Conservation (phyloP, 1,140 invertebrate genomes). For the Drosophila funebris region DNA sequence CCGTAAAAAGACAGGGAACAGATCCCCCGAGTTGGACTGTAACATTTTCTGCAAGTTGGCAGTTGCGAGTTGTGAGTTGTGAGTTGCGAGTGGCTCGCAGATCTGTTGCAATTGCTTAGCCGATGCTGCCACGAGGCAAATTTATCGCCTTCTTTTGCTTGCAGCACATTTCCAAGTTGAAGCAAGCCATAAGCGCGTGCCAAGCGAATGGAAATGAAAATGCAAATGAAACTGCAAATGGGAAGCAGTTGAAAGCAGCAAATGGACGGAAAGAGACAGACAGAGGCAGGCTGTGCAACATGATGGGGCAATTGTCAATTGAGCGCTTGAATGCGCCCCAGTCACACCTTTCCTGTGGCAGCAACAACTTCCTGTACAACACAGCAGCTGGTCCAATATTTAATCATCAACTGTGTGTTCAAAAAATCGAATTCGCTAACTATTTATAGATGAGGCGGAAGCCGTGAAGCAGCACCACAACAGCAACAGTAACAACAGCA, state of each 20-base stretch:
- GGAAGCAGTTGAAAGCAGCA: not conserved
- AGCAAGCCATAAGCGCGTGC: constrained; percentile 53
- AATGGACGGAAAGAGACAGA: not conserved
- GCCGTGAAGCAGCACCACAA: too few species aligned
- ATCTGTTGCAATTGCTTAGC: constrained; percentile 36
- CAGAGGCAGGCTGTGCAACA: not conserved
- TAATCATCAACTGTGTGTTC: constrained; percentile 44
- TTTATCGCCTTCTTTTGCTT: constrained; percentile 41
- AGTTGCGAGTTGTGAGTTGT: not conserved
- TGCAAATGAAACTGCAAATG: not conserved
- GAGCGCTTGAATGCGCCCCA: constrained; percentile 53
- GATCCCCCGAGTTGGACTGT: not conserved
- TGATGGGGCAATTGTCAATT: constrained; percentile 56
- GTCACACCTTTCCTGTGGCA: constrained; percentile 33
- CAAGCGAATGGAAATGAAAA: constrained; percentile 6
- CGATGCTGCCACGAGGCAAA: constrained; percentile 30
- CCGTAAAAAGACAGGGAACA: constrained; percentile 18
- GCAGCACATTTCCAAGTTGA: constrained; percentile 31
- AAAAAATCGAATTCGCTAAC: constrained; percentile 23
- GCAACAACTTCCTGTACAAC: constrained; percentile 50
- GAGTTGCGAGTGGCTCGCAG: not conserved
- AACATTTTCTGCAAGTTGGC: constrained; percentile 13
- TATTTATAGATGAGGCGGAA: constrained; percentile 48
- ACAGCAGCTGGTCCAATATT: constrained; percentile 60
- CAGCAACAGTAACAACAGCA: too few species aligned